Evolutionary conservation across 2,113 vertebrate species (phyloP).

Genomic region (Epinephelus fuscoguttatus): DNA sequence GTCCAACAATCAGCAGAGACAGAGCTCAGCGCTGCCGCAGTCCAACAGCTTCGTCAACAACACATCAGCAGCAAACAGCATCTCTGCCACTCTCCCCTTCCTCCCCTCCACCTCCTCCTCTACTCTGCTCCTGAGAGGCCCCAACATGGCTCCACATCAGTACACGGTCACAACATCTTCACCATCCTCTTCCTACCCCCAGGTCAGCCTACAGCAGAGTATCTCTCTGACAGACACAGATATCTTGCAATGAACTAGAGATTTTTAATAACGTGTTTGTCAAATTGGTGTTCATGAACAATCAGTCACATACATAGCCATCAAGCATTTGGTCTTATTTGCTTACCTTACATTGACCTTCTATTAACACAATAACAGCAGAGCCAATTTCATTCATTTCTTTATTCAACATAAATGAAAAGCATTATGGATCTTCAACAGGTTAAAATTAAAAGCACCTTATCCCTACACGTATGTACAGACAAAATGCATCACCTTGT

Average conservation of each 20-base stretch:
- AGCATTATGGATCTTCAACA: neutral
- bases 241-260: slow-evolving; percentile 29
- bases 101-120: slow-evolving; percentile 35
- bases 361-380: neutral
- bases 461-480: neutral
- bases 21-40: slow-evolving; percentile 24
- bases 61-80: neutral
- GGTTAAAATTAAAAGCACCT: neutral
- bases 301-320: neutral
- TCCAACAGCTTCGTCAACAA: slow-evolving; percentile 44
- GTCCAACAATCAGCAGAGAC: slow-evolving; percentile 45
- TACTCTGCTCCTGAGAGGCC: slow-evolving; percentile 29
- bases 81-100: slow-evolving; percentile 21
- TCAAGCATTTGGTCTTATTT: neutral
- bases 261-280: neutral
- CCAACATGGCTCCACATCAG: slow-evolving; percentile 47
- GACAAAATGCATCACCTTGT: neutral
- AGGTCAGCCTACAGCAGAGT: slow-evolving; percentile 41
- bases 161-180: slow-evolving; percentile 42
- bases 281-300: neutral
- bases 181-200: slow-evolving; percentile 14
- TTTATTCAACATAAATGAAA: neutral
- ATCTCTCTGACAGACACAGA: slow-evolving; percentile 54
- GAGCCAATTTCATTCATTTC: neutral
- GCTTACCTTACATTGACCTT: no score